Percentiles rank a stretch among this genome's conserved stretches.
Evolutionary conservation across 2,888 invertebrate species (phyloP).

Genomic region (Diachrysia chrysitis): DNA sequence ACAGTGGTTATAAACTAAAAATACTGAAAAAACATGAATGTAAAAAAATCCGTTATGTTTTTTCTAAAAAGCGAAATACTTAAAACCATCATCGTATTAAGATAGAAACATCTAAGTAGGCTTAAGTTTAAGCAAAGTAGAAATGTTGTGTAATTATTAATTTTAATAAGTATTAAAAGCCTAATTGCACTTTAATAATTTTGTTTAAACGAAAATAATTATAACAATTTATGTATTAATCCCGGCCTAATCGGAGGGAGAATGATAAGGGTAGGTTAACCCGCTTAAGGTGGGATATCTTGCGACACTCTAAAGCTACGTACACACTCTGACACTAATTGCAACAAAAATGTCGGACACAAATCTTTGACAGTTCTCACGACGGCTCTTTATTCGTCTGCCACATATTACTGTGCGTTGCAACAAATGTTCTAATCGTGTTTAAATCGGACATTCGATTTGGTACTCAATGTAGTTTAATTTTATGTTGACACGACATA

Average conservation of each 20-base stretch:
- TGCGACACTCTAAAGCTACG: constrained; percentile 14
- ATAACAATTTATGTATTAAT: constrained; percentile 30
- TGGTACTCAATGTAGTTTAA: too few relatives aligned
- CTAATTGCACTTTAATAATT: constrained; percentile 5
- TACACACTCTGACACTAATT: neutral
- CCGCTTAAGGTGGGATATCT: constrained; percentile 28
- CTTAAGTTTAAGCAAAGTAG: constrained; percentile 1
- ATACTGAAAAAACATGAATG: neutral
- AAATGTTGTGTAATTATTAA: constrained; percentile 4
- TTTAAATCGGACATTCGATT: too few relatives aligned
- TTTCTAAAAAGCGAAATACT: neutral
- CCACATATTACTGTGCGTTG: too few relatives aligned
- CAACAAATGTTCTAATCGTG: too few relatives aligned
- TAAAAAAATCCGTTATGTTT: neutral
- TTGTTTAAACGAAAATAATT: constrained; percentile 12
- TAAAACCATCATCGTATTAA: neutral
- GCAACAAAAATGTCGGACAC: too few relatives aligned
- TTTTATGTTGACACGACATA: too few relatives aligned
- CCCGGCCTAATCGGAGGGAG: constrained; percentile 28
- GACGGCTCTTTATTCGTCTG: too few relatives aligned
- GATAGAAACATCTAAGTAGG: neutral
- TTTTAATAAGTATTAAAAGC: neutral
- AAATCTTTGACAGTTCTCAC: too few relatives aligned
- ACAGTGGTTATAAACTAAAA: too few relatives aligned
- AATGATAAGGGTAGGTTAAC: constrained; percentile 47